Conservation (phyloP, 1,140 invertebrate genomes). For the Dendroctonus ponderosae region DNA sequence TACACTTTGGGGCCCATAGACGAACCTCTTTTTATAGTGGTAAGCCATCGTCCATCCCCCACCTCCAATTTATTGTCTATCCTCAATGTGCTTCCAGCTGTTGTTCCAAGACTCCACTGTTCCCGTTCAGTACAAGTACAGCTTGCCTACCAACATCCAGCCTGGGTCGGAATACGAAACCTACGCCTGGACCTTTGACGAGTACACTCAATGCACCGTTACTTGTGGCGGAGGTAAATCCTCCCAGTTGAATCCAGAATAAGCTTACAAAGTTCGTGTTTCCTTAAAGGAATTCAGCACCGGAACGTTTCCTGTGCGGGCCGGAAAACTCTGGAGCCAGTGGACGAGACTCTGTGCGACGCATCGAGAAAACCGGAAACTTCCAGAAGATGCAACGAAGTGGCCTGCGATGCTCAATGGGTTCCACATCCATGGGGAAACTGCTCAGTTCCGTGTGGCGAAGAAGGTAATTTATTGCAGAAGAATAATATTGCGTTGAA, state of each 20-base stretch:
- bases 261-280: background rate
- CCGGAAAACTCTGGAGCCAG: slow-evolving; percentile 64
- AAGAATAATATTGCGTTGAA: too few relatives aligned
- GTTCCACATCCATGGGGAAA: slow-evolving; percentile 73
- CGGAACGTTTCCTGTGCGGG: slow-evolving; percentile 72
- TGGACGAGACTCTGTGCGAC: slow-evolving; percentile 77
- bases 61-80: background rate
- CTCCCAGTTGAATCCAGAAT: background rate
- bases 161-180: slow-evolving; percentile 64
- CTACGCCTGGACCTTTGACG: slow-evolving; percentile 77
- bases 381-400: slow-evolving; percentile 69
- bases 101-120: slow-evolving; percentile 83
- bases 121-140: slow-evolving; percentile 89
- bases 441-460: slow-evolving; percentile 81
- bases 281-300: slow-evolving; percentile 65
- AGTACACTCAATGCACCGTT: slow-evolving; percentile 76
- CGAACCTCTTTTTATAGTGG: slow-evolving; percentile 84
- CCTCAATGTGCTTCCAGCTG: slow-evolving; percentile 59
- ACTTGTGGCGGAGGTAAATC: slow-evolving; percentile 81
- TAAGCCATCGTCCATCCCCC: slow-evolving; percentile 54
- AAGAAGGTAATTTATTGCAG: slow-evolving; percentile 50
- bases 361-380: slow-evolving; percentile 63
- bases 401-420: slow-evolving; percentile 84
- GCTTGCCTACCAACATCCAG: slow-evolving; percentile 72
- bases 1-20: slow-evolving; percentile 80